A percentile compares a stretch with the other conserved stretches of the same genome.
These are phyloP conservation scores for Bugulina stolonifera DNA, from an alignment of 2,888 invertebrate species.

Conservation along the genomic window DNA sequence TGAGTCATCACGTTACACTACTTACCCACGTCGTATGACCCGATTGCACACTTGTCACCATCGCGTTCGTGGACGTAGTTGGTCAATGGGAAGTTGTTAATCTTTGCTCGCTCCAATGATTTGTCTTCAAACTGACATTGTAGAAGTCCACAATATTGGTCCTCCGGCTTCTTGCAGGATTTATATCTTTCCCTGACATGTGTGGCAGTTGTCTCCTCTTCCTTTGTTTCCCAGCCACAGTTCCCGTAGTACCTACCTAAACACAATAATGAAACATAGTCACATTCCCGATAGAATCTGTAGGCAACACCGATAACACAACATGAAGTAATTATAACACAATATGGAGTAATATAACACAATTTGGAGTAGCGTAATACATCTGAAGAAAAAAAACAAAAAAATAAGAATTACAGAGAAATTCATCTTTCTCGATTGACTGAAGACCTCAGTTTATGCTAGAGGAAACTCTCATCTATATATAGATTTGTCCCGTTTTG, in stretches of 20 bases:
- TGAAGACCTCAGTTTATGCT: too few species aligned
- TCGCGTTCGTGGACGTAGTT: neutral
- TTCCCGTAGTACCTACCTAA: neutral
- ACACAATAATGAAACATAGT: too few species aligned
- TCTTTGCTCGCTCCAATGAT: neutral
- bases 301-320: too few species aligned
- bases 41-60: neutral
- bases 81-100: slow-evolving; percentile 3
- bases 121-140: neutral
- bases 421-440: too few species aligned
- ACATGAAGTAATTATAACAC: too few species aligned
- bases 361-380: too few species aligned
- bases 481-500: too few species aligned
- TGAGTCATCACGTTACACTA: neutral
- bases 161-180: neutral
- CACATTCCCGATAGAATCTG: too few species aligned
- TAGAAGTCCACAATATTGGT: neutral
- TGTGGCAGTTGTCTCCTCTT: neutral
- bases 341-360: too few species aligned
- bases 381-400: neutral
- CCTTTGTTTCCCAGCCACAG: neutral
- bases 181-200: neutral
- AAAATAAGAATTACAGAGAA: neutral
- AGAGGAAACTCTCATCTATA: too few species aligned
- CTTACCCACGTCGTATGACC: slow-evolving; percentile 10